phyloP scores from a whole-genome alignment of 1,140 invertebrate genomes.

The Lerema accius region DNA sequence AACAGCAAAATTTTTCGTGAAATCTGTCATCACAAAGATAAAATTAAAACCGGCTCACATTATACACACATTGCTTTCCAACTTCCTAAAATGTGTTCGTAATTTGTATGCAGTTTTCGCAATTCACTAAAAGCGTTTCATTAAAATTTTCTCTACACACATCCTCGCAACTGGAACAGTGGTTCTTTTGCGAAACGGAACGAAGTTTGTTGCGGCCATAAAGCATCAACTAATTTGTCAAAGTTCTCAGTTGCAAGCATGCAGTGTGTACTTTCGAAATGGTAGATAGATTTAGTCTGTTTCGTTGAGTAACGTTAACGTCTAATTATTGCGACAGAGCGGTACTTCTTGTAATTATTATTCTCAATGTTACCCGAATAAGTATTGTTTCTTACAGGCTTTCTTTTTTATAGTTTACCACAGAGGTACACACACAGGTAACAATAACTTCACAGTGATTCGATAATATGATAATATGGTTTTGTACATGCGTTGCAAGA shows the following conservation, averaged over 20 bases:
- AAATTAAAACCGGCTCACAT: background rate
- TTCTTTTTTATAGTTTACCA: too few species aligned
- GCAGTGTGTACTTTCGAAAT: slow-evolving; percentile 27
- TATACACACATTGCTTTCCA: background rate
- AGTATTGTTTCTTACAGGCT: too few species aligned
- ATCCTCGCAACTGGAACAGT: background rate
- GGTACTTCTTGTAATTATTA: background rate
- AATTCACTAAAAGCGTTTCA: slow-evolving; percentile 3
- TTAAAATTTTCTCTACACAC: slow-evolving; percentile 1
- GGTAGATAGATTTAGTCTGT: slow-evolving; percentile 23
- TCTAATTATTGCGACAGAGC: too few species aligned
- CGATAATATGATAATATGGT: too few species aligned
- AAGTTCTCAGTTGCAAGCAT: slow-evolving; percentile 53
- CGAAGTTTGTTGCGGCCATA: slow-evolving; percentile 56
- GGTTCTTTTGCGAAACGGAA: slow-evolving; percentile 38
- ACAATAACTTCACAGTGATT: too few species aligned
- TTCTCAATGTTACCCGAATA: too few species aligned
- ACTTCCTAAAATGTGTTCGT: background rate
- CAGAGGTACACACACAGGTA: too few species aligned
- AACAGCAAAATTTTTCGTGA: too few species aligned
- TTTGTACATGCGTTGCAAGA: too few species aligned
- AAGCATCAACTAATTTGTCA: slow-evolving; percentile 72
- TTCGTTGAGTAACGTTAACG: background rate
- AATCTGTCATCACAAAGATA: background rate
- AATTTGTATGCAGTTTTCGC: background rate